A percentile compares a stretch with the other conserved stretches of the same genome.
These are phyloP conservation scores for Dipus sagitta DNA, from an alignment of 2,797 vertebrate genomes.

Conservation along the genomic window DNA sequence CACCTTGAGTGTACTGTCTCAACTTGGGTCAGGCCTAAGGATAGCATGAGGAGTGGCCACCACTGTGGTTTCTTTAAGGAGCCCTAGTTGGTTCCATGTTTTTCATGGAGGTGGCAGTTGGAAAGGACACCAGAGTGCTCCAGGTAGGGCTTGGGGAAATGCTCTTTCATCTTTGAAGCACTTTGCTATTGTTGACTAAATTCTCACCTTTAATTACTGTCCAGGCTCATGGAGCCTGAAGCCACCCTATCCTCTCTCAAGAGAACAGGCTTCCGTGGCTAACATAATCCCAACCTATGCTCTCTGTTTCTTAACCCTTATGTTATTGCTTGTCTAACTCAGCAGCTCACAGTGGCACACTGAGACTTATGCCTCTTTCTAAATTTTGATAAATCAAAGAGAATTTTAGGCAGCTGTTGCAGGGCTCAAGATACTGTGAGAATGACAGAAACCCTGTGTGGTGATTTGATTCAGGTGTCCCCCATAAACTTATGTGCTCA, in stretches of 20 bases:
- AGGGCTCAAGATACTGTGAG: background rate
- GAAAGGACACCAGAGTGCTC: no score
- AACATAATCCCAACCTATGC: no score
- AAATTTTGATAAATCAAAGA: background rate
- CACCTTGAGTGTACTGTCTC: background rate
- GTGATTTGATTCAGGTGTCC: no score
- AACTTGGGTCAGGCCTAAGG: background rate
- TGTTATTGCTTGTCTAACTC: background rate
- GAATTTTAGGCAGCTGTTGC: background rate
- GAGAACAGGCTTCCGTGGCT: no score
- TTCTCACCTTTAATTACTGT: accelerated
- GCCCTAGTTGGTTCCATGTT: background rate
- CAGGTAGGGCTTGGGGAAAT: background rate
- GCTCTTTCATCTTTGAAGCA: background rate
- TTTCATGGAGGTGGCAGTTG: no score
- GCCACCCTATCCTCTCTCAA: no score
- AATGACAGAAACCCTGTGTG: background rate
- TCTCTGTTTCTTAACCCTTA: background rate
- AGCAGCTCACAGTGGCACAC: background rate
- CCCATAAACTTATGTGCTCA: no score
- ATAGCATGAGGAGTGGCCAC: accelerated
- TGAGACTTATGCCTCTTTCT: background rate
- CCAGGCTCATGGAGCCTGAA: background rate
- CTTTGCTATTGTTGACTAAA: background rate
- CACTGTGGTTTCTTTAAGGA: background rate